Percentiles rank a stretch among this genome's conserved stretches.
Conservation (phyloP, 2,113 vertebrate species). For the Steatornis caripensis region DNA sequence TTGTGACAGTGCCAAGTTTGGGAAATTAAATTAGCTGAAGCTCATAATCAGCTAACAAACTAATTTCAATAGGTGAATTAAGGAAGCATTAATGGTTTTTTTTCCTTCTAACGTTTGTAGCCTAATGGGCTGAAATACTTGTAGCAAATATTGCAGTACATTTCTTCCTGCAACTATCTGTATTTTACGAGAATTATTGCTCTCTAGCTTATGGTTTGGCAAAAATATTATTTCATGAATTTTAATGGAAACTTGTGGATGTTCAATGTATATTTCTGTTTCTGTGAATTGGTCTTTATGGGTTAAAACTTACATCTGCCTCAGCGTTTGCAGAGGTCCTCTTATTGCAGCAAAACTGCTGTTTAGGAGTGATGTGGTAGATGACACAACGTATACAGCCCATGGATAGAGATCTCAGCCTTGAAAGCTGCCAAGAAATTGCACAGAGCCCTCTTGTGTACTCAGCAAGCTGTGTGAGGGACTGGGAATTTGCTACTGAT, state of each 20-base stretch:
- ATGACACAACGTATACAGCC: background rate
- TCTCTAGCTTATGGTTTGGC: background rate
- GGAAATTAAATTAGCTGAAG: background rate
- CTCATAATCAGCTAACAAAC: background rate
- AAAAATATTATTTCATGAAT: slow-evolving; percentile 30
- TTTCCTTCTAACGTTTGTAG: background rate
- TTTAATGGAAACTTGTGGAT: background rate
- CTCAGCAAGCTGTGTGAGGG: background rate
- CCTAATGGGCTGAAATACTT: background rate
- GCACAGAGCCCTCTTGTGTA: background rate
- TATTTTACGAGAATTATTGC: background rate
- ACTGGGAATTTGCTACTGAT: background rate
- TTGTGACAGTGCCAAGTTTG: background rate
- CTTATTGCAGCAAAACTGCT: background rate
- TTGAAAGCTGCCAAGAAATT: background rate
- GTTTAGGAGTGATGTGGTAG: background rate
- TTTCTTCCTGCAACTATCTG: background rate
- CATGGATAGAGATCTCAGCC: background rate
- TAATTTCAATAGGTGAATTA: background rate
- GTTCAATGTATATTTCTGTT: background rate
- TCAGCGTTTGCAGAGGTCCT: background rate
- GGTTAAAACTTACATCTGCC: background rate
- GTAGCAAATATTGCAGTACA: background rate
- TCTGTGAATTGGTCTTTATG: background rate
- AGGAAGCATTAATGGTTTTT: background rate